Percentiles rank a stretch among this genome's conserved stretches.
Conservation (phyloP, 1,140 invertebrate species). For the Pygmarrhopalites habei region DNA sequence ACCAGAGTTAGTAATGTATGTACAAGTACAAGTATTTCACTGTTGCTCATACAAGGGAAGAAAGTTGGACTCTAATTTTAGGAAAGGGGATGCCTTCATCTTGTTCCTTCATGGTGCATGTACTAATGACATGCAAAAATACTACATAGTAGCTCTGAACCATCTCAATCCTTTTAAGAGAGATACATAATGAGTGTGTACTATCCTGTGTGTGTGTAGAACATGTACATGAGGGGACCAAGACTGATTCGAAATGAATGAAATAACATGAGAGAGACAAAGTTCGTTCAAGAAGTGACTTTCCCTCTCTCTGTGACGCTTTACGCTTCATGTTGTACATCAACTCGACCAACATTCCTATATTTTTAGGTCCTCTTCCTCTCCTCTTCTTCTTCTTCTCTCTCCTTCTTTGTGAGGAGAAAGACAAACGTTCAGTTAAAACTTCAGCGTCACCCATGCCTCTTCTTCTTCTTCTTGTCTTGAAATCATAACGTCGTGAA, state of each 20-base stretch:
- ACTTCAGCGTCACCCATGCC: no score
- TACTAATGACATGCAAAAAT: constrained; percentile 26
- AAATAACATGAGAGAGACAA: constrained; percentile 13
- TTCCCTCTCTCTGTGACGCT: background rate
- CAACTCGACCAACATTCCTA: background rate
- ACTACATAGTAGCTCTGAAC: constrained; percentile 25
- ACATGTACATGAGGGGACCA: no score
- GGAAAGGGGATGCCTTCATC: constrained; percentile 1
- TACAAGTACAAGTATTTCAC: no score
- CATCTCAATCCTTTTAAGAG: no score
- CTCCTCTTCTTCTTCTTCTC: background rate
- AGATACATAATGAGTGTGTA: no score
- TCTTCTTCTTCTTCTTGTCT: no score
- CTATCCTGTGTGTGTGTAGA: no score
- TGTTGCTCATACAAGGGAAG: no score
- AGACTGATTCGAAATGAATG: constrained; percentile 17
- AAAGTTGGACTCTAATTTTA: background rate
- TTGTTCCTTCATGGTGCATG: background rate
- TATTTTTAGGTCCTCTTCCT: background rate
- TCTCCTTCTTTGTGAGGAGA: background rate
- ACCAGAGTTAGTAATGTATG: no score
- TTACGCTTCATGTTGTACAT: constrained; percentile 1
- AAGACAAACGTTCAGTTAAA: constrained; percentile 2
- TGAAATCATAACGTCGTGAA: constrained; percentile 7
- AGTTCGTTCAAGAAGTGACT: constrained; percentile 5